A percentile compares a stretch with the other conserved stretches of the same genome.
These are phyloP conservation scores for Meiosimyza decipiens DNA, from an alignment of 2,888 invertebrate genomes.

Conservation along the genomic window DNA sequence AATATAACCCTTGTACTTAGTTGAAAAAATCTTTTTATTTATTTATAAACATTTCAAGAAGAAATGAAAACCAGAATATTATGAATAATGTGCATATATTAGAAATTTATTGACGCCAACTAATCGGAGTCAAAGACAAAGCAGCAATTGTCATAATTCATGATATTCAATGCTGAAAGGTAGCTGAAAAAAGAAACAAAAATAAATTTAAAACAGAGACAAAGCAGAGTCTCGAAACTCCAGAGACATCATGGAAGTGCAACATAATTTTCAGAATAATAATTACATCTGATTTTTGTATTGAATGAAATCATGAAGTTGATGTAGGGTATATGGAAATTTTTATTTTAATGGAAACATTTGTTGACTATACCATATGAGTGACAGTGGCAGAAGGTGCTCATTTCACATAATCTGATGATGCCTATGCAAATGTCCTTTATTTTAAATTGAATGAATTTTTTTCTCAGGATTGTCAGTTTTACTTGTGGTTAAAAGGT, in stretches of 20 bases:
- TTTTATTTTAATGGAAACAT: conserved; percentile 27
- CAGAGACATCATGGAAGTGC: conserved; percentile 1
- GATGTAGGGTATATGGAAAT: background rate
- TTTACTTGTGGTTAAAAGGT: background rate
- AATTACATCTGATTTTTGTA: conserved; percentile 32
- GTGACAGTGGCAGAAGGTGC: conserved; percentile 21
- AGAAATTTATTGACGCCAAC: conserved; percentile 54
- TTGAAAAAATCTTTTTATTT: conserved; percentile 6
- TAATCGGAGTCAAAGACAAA: conserved; percentile 34
- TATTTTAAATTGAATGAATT: background rate
- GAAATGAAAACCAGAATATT: background rate
- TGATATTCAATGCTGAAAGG: conserved; percentile 24
- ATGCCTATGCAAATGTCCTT: conserved; percentile 9
- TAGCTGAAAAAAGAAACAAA: background rate
- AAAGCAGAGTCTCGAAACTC: background rate
- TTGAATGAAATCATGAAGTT: background rate
- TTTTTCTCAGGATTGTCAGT: conserved; percentile 32
- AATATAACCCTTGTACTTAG: background rate
- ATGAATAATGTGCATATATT: conserved; percentile 55
- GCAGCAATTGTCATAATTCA: conserved; percentile 40
- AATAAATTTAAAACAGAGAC: conserved; percentile 2
- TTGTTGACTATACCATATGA: conserved; percentile 20
- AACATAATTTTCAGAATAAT: conserved; percentile 29
- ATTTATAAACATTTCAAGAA: conserved; percentile 10
- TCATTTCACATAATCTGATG: background rate